Percentiles rank a stretch among this genome's conserved stretches.
These are phyloP conservation scores for Cephalotes varians DNA, from an alignment of 2,888 invertebrate genomes.

Conservation along the genomic window DNA sequence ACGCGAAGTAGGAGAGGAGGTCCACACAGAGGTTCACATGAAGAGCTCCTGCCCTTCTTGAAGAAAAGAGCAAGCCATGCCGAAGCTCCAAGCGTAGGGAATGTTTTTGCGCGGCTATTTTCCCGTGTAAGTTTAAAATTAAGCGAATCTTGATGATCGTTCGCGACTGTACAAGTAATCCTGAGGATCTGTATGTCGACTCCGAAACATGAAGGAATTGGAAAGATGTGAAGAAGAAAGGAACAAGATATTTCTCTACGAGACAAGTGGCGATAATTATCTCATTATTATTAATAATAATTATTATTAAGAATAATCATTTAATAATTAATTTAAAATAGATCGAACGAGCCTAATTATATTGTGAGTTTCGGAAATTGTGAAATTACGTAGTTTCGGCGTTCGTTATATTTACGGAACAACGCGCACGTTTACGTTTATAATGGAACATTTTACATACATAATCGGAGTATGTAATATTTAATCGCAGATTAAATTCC, in stretches of 20 bases:
- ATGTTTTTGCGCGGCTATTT: slow-evolving; percentile 50
- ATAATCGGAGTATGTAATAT: slow-evolving; percentile 12
- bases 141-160: slow-evolving; percentile 29
- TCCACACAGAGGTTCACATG: slow-evolving; percentile 47
- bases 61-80: slow-evolving; percentile 54
- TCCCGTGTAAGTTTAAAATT: slow-evolving; percentile 41
- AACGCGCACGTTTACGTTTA: no score
- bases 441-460: not conserved
- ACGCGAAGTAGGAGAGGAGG: slow-evolving; percentile 61
- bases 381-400: not conserved
- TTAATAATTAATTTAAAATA: not conserved
- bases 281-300: not conserved
- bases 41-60: not conserved
- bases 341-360: not conserved
- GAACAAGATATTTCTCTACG: not conserved
- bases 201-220: not conserved
- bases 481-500: slow-evolving; percentile 36
- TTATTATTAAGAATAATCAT: not conserved
- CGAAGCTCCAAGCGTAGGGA: slow-evolving; percentile 23
- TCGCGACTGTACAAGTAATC: not conserved
- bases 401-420: not conserved
- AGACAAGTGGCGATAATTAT: not conserved
- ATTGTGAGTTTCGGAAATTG: not conserved
- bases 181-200: not conserved
- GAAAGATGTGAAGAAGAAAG: not conserved